These are phyloP conservation scores for Paragorgia papillata DNA, from an alignment of 92 coral and sea anemone species.

Conservation along the genomic window DNA sequence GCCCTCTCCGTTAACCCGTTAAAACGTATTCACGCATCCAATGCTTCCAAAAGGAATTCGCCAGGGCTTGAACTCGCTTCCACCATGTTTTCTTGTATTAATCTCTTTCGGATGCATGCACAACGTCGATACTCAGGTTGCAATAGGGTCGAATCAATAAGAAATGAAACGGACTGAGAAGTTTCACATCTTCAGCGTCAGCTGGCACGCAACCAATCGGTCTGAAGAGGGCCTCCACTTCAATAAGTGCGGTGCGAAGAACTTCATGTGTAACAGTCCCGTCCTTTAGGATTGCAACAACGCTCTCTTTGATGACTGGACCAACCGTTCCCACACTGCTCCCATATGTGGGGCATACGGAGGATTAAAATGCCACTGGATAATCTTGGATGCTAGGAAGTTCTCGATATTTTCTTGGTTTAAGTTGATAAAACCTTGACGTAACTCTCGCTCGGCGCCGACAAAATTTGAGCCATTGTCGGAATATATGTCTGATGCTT, in stretches of 20 bases:
- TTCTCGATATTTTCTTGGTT: too few species aligned
- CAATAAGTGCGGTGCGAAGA: constrained; percentile 27
- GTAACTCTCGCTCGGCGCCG: constrained; percentile 35
- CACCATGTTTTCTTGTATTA: background rate
- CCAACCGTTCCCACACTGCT: constrained; percentile 56
- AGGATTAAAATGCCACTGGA: constrained; percentile 52
- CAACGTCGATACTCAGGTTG: constrained; percentile 4
- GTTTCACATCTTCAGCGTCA: constrained; percentile 1
- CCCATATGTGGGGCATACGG: constrained; percentile 49
- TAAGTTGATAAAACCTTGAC: constrained; percentile 9
- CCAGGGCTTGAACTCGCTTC: background rate
- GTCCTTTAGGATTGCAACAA: constrained; percentile 32
- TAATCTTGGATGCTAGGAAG: constrained; percentile 3
- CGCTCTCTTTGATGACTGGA: constrained; percentile 19
- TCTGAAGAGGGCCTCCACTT: constrained; percentile 23
- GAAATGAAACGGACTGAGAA: constrained; percentile 4
- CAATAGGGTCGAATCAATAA: background rate
- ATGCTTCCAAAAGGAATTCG: background rate
- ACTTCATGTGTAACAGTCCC: constrained; percentile 40
- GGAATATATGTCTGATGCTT: background rate
- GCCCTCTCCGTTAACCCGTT: background rate
- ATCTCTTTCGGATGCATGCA: too few species aligned
- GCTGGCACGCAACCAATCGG: background rate
- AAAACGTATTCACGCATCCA: constrained; percentile 2
- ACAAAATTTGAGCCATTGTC: constrained; percentile 38